These are phyloP conservation scores for Cecidostiba fungosa DNA, from an alignment of 2,888 invertebrate species.

Conservation along the genomic window DNA sequence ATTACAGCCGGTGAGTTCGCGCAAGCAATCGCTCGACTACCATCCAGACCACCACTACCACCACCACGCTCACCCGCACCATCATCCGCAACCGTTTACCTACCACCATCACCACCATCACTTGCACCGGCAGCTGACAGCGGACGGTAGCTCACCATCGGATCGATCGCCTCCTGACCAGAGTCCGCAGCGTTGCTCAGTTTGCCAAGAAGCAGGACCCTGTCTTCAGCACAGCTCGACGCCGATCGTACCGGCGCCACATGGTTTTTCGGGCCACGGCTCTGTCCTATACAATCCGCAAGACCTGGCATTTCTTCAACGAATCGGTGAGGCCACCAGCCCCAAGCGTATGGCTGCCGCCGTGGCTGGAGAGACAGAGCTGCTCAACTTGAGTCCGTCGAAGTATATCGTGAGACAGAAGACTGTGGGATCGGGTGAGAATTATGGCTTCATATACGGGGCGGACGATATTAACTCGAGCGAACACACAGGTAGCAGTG, in stretches of 20 bases:
- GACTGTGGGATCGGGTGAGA: slow-evolving; percentile 74
- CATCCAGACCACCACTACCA: slow-evolving; percentile 51
- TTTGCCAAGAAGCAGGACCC: slow-evolving; percentile 70
- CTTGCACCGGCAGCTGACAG: not conserved
- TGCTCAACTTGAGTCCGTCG: slow-evolving; percentile 60
- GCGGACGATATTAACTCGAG: slow-evolving; percentile 68
- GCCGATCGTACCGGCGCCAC: slow-evolving; percentile 75
- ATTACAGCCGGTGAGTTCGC: slow-evolving; percentile 40
- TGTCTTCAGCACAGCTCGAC: slow-evolving; percentile 72
- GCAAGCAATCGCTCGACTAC: slow-evolving; percentile 47
- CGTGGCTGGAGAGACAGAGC: not conserved
- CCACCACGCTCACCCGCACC: slow-evolving; percentile 52
- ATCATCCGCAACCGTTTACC: slow-evolving; percentile 61
- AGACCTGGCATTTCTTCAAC: slow-evolving; percentile 28
- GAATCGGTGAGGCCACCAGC: not conserved
- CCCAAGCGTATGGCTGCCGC: not conserved
- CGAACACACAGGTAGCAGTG: slow-evolving; percentile 40
- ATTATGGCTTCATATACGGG: slow-evolving; percentile 75
- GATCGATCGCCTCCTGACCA: not conserved
- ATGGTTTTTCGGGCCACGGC: slow-evolving; percentile 74
- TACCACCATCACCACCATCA: slow-evolving; percentile 53
- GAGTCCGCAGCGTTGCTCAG: slow-evolving; percentile 70
- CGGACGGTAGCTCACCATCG: not conserved
- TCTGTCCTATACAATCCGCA: slow-evolving; percentile 16
- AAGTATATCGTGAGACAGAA: slow-evolving; percentile 64